Evolutionary conservation across 2,888 invertebrate species (phyloP).

Genomic region (Temnothorax ravouxi): DNA sequence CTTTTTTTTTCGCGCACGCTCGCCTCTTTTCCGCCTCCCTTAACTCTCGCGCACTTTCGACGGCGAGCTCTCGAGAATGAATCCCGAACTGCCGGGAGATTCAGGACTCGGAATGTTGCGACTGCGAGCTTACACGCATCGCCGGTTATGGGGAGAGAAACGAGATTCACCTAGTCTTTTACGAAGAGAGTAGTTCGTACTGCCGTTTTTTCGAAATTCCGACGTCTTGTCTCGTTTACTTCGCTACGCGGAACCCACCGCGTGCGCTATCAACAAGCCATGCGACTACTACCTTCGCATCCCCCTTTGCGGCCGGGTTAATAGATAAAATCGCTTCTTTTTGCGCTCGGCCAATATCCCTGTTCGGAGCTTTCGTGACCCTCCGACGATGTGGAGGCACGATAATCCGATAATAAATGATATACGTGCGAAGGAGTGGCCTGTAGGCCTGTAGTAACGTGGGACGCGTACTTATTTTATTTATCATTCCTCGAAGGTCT

Average conservation of each 20-base stretch:
- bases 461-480: slow-evolving; percentile 9
- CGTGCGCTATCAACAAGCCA: background rate
- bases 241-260: background rate
- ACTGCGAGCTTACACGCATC: slow-evolving; percentile 63
- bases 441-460: background rate
- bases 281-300: slow-evolving; percentile 11
- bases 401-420: slow-evolving; percentile 21
- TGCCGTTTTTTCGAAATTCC: slow-evolving; percentile 20
- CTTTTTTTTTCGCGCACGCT: slow-evolving; percentile 43
- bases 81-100: slow-evolving; percentile 32
- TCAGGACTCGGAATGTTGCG: slow-evolving; percentile 50
- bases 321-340: slow-evolving; percentile 15
- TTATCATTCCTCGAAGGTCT: slow-evolving; percentile 13
- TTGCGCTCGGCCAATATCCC: background rate
- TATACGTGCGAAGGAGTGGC: background rate
- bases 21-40: background rate
- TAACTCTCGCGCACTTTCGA: slow-evolving; percentile 3
- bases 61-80: slow-evolving; percentile 51
- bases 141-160: slow-evolving; percentile 61
- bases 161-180: slow-evolving; percentile 32
- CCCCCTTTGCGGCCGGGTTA: background rate
- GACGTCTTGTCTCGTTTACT: slow-evolving; percentile 1
- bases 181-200: slow-evolving; percentile 13
- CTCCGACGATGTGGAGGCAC: background rate
- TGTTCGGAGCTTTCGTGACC: slow-evolving; percentile 2